Base-by-base conservation (phyloP, 2,113 vertebrate species). In the Charina bottae region DNA sequence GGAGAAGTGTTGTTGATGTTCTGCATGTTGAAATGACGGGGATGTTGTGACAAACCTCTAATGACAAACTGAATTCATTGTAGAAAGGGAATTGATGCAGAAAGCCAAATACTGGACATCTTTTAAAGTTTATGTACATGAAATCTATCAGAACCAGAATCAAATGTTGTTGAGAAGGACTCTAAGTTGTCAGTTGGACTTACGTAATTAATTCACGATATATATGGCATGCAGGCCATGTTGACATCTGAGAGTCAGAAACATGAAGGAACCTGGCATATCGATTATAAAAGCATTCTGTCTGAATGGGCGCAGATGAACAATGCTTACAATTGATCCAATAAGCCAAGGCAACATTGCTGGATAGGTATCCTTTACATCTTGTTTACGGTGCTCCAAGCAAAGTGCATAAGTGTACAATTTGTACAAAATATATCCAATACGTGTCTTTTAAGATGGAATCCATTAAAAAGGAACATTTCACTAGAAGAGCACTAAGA, bases 391-490 rank as follows among this genome's bases (percentile, higher is more conserved):
- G 49, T 21, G 6, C 21, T n/a, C 26, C 64, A 17, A 55, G 88
- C 78, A 90, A 8, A 8, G 5, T 0, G 0, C n/a, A 72, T 3
- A 33, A n/a, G 15, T 4, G 0, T 0, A 5, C 54, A 17, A 42
- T 78, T 78, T 78, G 72, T 78, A 78, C 17, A 42, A 53, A 26
- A n/a, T 62, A 55, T 21, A 37, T 54, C 24, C n/a, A 64, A 6
- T 64, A n/a, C 2, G 13, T 54, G n/a, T 19, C 28, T 3, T 68
- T 68, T 46, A 89, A 49, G 49, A 87, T 33, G 62, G 88, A 19
- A 55, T 68, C 62, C 2, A 33, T 55, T n/a, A 33, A 72, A 55
- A n/a, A 23, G 49, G 49, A 78, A 37, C 12, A 11, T 37, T 72
- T 64, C n/a, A 55, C 28, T 85, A 28, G 5, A 42, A 37, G 2